Evolutionary conservation across 2,888 invertebrate genomes (phyloP).

Genomic region (Rhorus exstirpatorius): DNA sequence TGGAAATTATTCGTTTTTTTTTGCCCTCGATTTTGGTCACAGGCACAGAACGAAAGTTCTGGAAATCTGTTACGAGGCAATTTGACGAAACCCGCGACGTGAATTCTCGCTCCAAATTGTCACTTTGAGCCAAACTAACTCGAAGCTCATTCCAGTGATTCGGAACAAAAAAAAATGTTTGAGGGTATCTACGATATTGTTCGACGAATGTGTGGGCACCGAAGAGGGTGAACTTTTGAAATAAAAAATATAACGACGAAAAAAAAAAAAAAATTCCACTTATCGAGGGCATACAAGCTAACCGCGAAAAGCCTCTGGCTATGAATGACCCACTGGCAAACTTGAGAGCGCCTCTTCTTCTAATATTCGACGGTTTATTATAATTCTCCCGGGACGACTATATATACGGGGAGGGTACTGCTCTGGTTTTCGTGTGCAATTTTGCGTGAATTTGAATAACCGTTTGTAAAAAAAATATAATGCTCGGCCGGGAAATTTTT

Average conservation of each 20-base stretch:
- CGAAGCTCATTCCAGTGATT: background rate
- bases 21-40: background rate
- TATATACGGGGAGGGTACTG: slow-evolving; percentile 70
- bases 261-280: slow-evolving; percentile 47
- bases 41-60: background rate
- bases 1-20: slow-evolving; percentile 28
- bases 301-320: slow-evolving; percentile 73
- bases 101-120: slow-evolving; percentile 17
- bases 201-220: too few relatives aligned
- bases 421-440: slow-evolving; percentile 82
- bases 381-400: slow-evolving; percentile 66
- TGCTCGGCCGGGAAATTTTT: slow-evolving; percentile 77
- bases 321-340: slow-evolving; percentile 80
- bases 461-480: slow-evolving; percentile 82
- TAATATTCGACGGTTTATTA: slow-evolving; percentile 69
- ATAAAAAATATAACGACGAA: too few relatives aligned
- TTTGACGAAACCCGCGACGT: background rate
- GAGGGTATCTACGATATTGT: too few relatives aligned
- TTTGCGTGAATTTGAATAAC: slow-evolving; percentile 85
- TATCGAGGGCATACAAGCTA: slow-evolving; percentile 56
- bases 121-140: slow-evolving; percentile 8
- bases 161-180: too few relatives aligned
- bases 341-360: slow-evolving; percentile 34
- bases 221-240: too few relatives aligned
- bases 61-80: slow-evolving; percentile 21